Percentiles rank a stretch among this genome's conserved stretches.
These are phyloP conservation scores for Avahi laniger DNA, from an alignment of 2,797 vertebrate species.

Conservation along the genomic window DNA sequence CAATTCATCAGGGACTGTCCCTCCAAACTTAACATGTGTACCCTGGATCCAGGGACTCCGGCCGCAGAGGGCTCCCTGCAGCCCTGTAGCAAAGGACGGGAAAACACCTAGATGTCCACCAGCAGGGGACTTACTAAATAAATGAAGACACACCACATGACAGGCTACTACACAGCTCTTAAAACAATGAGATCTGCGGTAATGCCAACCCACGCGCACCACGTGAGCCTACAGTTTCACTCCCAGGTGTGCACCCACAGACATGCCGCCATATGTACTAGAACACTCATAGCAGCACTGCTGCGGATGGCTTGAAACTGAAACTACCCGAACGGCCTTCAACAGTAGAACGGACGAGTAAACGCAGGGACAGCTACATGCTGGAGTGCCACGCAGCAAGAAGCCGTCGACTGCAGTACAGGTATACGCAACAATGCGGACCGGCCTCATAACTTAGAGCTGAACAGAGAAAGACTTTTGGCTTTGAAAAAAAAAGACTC, in stretches of 20 bases:
- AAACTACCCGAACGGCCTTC: background rate
- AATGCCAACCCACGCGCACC: background rate
- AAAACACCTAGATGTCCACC: background rate
- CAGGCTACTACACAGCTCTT: background rate
- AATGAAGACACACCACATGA: background rate
- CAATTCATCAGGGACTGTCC: background rate
- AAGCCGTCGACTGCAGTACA: background rate
- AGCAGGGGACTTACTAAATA: background rate
- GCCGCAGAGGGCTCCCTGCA: background rate
- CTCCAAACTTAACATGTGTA: background rate
- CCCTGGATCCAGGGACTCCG: background rate
- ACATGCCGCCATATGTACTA: background rate
- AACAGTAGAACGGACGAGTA: background rate
- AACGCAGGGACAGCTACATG: fast-evolving
- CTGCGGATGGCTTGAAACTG: background rate
- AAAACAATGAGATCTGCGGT: background rate
- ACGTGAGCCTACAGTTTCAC: background rate
- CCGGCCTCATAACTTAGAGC: background rate
- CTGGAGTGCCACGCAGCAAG: fast-evolving
- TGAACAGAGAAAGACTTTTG: background rate
- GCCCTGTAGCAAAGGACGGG: background rate
- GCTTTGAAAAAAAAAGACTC: background rate
- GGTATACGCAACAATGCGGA: fast-evolving
- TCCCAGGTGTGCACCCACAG: background rate
- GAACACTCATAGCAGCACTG: background rate